phyloP scores from a whole-genome alignment of 2,113 vertebrate genomes.

The Phaethon lepturus region DNA sequence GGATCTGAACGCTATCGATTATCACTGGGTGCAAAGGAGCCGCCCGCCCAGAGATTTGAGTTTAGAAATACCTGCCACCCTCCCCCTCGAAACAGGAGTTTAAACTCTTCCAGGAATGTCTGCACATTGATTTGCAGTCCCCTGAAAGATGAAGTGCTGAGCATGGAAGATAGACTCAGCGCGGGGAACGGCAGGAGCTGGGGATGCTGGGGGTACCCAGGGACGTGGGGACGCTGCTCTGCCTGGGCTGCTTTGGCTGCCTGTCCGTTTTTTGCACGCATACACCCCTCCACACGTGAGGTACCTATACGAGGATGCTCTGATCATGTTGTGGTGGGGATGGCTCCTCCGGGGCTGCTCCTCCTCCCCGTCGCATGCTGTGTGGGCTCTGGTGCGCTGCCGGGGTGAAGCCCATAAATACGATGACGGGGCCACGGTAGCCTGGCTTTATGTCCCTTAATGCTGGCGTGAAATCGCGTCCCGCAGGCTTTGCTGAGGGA shows the following conservation, averaged over 20 bases:
- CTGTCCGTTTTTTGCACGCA: accelerated
- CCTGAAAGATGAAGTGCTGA: neutral
- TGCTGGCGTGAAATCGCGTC: neutral
- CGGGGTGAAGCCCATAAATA: accelerated
- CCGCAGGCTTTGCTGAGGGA: neutral
- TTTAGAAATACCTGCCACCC: neutral
- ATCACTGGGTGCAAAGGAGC: neutral
- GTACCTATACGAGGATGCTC: neutral
- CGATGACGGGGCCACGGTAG: accelerated
- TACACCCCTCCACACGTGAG: accelerated
- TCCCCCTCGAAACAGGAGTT: neutral
- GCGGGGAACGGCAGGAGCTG: neutral
- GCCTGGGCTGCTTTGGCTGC: accelerated
- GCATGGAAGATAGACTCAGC: neutral
- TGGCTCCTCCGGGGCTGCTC: neutral
- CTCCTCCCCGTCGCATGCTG: accelerated
- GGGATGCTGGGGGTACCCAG: neutral
- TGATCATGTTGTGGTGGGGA: accelerated
- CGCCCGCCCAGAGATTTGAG: neutral
- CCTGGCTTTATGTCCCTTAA: neutral
- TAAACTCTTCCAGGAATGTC: neutral
- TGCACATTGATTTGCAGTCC: neutral
- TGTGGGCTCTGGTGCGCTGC: accelerated
- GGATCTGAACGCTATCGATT: neutral
- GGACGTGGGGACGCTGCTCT: neutral